Conservation (phyloP, 2,113 vertebrate genomes). For the Neotoma lepida region DNA sequence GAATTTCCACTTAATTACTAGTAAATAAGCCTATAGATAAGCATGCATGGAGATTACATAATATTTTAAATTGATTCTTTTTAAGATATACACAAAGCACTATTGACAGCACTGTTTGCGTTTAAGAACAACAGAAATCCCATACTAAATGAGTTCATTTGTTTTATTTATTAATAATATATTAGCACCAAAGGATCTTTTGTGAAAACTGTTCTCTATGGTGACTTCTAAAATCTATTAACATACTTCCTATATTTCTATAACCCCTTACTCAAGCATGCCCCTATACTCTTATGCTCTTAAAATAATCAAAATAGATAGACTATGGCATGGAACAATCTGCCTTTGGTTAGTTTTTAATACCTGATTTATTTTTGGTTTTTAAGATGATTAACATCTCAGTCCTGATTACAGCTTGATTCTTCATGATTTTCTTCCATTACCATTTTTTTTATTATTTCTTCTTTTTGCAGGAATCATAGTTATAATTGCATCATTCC, state of each 20-base stretch:
- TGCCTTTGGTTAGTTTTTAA: constrained; percentile 25
- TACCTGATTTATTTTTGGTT: constrained; percentile 29
- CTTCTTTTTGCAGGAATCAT: background rate
- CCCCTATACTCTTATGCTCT: background rate
- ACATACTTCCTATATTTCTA: background rate
- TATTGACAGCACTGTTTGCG: background rate
- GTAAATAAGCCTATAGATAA: constrained; percentile 21
- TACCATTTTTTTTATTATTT: background rate
- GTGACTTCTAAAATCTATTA: constrained; percentile 29
- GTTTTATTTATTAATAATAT: constrained; percentile 54
- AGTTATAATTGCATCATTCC: background rate
- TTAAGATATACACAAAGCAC: constrained; percentile 30
- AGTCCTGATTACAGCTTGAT: background rate
- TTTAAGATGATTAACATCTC: background rate
- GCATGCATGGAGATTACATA: constrained; percentile 9
- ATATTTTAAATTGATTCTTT: constrained; percentile 49
- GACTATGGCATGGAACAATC: background rate
- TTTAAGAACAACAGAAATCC: constrained; percentile 34
- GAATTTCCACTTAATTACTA: constrained; percentile 51
- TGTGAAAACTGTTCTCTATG: background rate
- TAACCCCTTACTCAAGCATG: constrained; percentile 11
- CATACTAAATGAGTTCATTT: constrained; percentile 14
- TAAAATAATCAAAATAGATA: constrained; percentile 4
- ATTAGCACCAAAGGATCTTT: constrained; percentile 34
- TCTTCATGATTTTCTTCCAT: constrained; percentile 35